phyloP scores from a whole-genome alignment of 2,113 vertebrate species.

The Falcunculus frontatus region DNA sequence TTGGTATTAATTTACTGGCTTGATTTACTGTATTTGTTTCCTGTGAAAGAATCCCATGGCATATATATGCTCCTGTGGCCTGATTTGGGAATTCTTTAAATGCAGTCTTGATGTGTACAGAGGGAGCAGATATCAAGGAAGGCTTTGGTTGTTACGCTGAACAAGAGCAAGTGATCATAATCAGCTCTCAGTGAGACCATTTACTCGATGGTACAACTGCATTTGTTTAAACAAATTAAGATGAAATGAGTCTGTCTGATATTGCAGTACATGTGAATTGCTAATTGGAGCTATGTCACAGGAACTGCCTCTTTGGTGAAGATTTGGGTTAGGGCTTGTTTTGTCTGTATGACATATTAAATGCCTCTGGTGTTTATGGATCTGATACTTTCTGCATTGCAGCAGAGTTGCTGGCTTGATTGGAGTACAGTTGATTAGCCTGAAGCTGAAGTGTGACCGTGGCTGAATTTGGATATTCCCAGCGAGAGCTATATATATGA shows the following conservation, averaged over 20 bases:
- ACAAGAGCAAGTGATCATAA: not conserved
- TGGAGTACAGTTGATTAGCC: not conserved
- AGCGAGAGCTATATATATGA: not conserved
- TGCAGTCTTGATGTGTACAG: not conserved
- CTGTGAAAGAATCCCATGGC: not conserved
- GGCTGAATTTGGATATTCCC: not conserved
- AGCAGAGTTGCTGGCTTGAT: not conserved
- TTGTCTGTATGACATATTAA: not conserved
- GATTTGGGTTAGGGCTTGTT: not conserved
- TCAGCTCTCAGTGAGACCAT: not conserved
- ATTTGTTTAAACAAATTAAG: constrained; percentile 24
- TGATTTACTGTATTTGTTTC: not conserved
- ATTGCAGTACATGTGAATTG: not conserved
- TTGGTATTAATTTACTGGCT: not conserved
- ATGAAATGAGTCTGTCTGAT: not conserved
- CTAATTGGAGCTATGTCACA: not conserved
- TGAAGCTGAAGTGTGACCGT: not conserved
- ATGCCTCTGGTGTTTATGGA: not conserved
- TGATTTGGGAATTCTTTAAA: not conserved
- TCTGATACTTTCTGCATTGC: not conserved
- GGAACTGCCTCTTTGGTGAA: not conserved
- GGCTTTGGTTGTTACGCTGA: not conserved
- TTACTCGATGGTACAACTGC: not conserved
- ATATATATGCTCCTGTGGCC: not conserved
- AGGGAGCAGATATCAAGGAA: not conserved